Conservation (phyloP, 2,888 invertebrate species). For the Drosophila lutescens region DNA sequence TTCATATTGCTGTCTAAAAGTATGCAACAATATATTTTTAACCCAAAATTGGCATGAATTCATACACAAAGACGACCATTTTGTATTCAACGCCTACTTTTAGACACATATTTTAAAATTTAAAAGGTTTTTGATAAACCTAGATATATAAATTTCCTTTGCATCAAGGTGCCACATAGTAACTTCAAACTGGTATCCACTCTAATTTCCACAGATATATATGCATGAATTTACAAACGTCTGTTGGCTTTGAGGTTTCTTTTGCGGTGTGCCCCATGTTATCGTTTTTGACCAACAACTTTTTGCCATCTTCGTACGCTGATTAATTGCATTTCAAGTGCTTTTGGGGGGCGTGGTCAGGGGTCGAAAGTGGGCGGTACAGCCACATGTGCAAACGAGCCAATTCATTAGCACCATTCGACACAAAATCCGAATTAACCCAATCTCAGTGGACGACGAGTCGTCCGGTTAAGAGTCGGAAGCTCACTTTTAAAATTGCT, state of each 20-base stretch:
- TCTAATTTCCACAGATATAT: background rate
- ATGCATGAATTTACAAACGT: background rate
- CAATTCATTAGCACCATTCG: slow-evolving; percentile 64
- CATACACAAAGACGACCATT: too few species aligned
- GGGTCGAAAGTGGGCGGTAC: slow-evolving; percentile 24
- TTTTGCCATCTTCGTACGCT: slow-evolving; percentile 57
- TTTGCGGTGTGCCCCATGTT: slow-evolving; percentile 54
- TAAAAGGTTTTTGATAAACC: too few species aligned
- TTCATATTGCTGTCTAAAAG: too few species aligned
- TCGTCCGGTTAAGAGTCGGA: slow-evolving; percentile 18
- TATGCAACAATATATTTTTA: too few species aligned
- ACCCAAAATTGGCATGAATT: too few species aligned
- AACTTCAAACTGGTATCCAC: background rate
- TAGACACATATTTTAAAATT: too few species aligned
- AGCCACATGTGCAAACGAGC: slow-evolving; percentile 60
- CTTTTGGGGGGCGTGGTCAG: background rate
- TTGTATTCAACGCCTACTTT: too few species aligned
- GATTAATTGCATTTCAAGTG: slow-evolving; percentile 78
- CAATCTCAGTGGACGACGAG: slow-evolving; percentile 26
- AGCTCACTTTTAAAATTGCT: slow-evolving; percentile 44
- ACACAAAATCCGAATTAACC: slow-evolving; percentile 47
- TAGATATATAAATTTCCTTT: background rate
- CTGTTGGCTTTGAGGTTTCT: slow-evolving; percentile 20
- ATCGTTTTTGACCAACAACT: slow-evolving; percentile 44
- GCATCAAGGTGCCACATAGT: background rate